Base-by-base conservation (phyloP, 2,797 vertebrate genomes). In the Graptemys geographica region DNA sequence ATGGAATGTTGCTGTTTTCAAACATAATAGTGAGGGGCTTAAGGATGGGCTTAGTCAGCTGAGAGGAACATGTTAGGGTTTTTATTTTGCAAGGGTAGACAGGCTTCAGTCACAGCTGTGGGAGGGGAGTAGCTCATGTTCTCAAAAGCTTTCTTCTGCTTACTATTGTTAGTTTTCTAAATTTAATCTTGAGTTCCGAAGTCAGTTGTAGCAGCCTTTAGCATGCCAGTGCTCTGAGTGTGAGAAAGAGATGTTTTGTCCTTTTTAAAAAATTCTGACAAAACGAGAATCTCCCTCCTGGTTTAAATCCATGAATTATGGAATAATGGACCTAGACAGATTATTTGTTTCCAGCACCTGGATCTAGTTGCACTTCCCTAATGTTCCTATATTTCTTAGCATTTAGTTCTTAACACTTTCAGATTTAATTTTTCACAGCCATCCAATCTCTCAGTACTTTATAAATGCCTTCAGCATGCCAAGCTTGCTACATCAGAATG, bases 331-430 rank as follows among this genome's bases (percentile, higher is more conserved):
- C 69, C 69, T 23, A 41, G n/a, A 72, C 18, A 72, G 11, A 72
- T 11, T 72, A 72, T 41, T 72, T 72, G 69, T 72, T 41, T 72
- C 69, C 57, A 2, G 7, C 49, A 21, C 41, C n/a, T 83, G 74
- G 41, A 84, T 89, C 49, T 89, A 2, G 13, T 11, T 1, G 0
- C 13, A 84, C 8, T 59, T 90, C 44, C 41, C 51, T 49, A 79
- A 86, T 79, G 0, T 76, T 84, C 88, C 86, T 83, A 6, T 11
- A 2, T 90, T 87, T 79, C 47, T 83, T 86, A 41, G 11, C 80
- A 9, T 90, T 94, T 93, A 93, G 10, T 69, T 88, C 81, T 87
- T 82, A 49, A 47, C 88, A 84, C 10, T 87, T 95, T 84, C 28
- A 86, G 25, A 27, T 87, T 93, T 6, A 5, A 56, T 69, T 94